Evolutionary conservation across 2,888 invertebrate genomes (phyloP).

Genomic region (Crocallis elinguaria): DNA sequence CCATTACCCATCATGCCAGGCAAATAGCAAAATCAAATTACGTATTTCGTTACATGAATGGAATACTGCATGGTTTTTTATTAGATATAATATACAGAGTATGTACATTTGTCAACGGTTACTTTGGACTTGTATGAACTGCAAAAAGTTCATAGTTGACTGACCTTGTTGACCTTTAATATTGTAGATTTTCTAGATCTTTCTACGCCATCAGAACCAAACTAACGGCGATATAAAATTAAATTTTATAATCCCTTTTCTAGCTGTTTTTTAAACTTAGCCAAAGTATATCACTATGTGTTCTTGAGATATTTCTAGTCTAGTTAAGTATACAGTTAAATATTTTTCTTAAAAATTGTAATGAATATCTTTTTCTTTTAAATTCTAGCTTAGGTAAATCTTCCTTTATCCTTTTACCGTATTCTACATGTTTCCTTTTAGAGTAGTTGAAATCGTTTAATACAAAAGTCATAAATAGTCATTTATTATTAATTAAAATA

Average conservation of each 20-base stretch:
- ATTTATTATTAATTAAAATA: too few species aligned
- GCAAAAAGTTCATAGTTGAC: neutral
- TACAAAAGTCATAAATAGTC: neutral
- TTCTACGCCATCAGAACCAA: constrained; percentile 3
- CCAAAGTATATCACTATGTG: constrained; percentile 14
- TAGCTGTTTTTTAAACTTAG: constrained; percentile 2
- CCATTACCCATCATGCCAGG: too few species aligned
- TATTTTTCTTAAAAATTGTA: neutral
- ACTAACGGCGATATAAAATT: neutral
- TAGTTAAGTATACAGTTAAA: neutral
- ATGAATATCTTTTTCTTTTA: too few species aligned
- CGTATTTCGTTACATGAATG: too few species aligned
- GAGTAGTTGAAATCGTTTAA: neutral
- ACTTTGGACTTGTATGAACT: neutral
- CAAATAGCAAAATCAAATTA: too few species aligned
- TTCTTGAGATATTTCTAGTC: neutral
- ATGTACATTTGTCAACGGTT: neutral
- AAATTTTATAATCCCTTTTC: neutral
- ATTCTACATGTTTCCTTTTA: too few species aligned
- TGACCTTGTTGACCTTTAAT: neutral
- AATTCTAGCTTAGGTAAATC: too few species aligned
- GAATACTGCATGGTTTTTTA: too few species aligned
- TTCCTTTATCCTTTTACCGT: too few species aligned
- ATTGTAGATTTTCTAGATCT: neutral
- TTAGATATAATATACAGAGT: neutral